Conservation (phyloP, 2,888 invertebrate species). For the Drosophila yooni region DNA sequence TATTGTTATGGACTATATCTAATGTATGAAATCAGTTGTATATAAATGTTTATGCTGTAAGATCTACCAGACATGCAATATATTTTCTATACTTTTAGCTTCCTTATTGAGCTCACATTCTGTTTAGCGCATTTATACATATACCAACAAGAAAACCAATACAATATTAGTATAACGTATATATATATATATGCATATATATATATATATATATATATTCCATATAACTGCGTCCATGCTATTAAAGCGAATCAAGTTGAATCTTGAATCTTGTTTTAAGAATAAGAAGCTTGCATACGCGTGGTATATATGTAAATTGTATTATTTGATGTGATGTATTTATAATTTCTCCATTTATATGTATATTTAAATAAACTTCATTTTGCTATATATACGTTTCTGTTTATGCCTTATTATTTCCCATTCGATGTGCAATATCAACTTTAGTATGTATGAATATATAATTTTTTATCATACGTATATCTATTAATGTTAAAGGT, state of each 20-base stretch:
- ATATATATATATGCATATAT: conserved; percentile 9
- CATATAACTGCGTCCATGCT: conserved; percentile 46
- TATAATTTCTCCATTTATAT: conserved; percentile 69
- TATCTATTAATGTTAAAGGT: conserved; percentile 71
- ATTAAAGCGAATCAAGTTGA: conserved; percentile 26
- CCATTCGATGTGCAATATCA: conserved; percentile 48
- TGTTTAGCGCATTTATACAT: conserved; percentile 72
- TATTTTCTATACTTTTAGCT: conserved; percentile 47
- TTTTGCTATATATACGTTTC: conserved; percentile 56
- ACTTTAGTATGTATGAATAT: conserved; percentile 36
- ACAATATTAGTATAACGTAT: conserved; percentile 54
- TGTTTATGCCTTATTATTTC: conserved; percentile 22
- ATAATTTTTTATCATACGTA: conserved; percentile 28
- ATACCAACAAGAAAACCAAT: conserved; percentile 44
- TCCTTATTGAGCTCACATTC: conserved; percentile 57
- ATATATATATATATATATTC: conserved; percentile 46
- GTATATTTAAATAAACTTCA: conserved; percentile 66
- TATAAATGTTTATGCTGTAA: conserved; percentile 56
- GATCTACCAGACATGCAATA: conserved; percentile 60
- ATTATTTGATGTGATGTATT: conserved; percentile 78
- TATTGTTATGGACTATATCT: conserved; percentile 72
- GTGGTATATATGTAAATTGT: conserved; percentile 68
- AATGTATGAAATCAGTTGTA: conserved; percentile 70
- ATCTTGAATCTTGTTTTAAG: conserved; percentile 45
- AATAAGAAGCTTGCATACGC: conserved; percentile 47